These are phyloP conservation scores for Xenopus laevis DNA, from an alignment of 2,113 vertebrate genomes.

Conservation along the genomic window DNA sequence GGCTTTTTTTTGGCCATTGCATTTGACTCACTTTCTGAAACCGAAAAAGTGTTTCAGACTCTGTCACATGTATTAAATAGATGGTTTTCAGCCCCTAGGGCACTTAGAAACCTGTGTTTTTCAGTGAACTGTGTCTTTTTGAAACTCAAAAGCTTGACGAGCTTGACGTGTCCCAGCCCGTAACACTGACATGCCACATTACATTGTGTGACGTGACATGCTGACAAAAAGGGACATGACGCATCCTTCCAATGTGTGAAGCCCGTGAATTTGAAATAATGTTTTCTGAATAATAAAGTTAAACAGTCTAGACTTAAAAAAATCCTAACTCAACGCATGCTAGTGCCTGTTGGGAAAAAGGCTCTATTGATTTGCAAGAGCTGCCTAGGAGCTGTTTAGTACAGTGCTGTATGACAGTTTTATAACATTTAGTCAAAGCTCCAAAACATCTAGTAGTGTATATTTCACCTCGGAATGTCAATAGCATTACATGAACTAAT, in stretches of 20 bases:
- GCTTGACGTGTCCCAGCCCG: conserved; percentile 68
- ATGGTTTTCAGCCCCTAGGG: conserved; percentile 63
- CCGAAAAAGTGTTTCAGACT: conserved; percentile 27
- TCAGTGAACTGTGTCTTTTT: conserved; percentile 69
- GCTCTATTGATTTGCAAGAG: too few species aligned
- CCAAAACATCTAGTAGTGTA: too few species aligned
- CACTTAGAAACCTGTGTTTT: conserved; percentile 68
- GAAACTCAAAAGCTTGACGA: conserved; percentile 65
- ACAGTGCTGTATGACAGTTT: too few species aligned
- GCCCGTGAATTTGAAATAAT: conserved; percentile 56
- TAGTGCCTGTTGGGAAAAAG: neutral
- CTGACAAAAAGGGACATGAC: conserved; percentile 67
- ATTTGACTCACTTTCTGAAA: conserved; percentile 10
- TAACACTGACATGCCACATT: conserved; percentile 68
- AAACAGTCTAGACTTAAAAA: neutral
- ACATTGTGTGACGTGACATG: conserved; percentile 65
- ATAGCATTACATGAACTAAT: too few species aligned
- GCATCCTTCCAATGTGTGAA: conserved; percentile 64
- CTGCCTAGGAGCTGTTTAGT: too few species aligned
- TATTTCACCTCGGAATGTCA: too few species aligned
- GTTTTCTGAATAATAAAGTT: conserved; percentile 36
- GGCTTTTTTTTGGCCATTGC: conserved; percentile 10
- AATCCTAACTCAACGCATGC: neutral
- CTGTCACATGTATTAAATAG: conserved; percentile 50
- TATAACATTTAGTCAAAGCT: too few species aligned